A percentile compares a stretch with the other conserved stretches of the same genome.
Conservation (phyloP, 2,797 vertebrate genomes). For the Sylvilagus floridanus region DNA sequence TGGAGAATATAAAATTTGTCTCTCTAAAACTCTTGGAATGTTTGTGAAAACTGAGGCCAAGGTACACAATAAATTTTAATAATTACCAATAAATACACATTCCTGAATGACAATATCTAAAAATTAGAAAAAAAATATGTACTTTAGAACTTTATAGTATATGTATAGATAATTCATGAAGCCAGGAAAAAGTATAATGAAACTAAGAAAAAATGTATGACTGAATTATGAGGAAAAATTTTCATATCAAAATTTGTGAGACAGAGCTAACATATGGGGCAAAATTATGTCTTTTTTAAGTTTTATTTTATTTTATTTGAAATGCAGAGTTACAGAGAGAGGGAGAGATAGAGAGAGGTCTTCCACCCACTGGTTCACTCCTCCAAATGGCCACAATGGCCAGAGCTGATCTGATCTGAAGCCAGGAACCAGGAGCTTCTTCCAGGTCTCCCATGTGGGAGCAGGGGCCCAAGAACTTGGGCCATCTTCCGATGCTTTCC, state of each 20-base stretch:
- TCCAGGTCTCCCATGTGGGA: no score
- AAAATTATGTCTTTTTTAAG: neutral
- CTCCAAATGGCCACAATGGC: no score
- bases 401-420: no score
- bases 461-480: no score
- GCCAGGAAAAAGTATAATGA: slow-evolving; percentile 8
- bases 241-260: neutral
- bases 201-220: neutral
- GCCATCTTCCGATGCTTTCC: no score
- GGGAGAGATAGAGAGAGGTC: no score
- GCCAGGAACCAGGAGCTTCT: no score
- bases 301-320: no score
- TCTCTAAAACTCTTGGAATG: neutral
- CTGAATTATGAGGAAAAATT: neutral
- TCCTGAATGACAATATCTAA: neutral
- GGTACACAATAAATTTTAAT: neutral
- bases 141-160: neutral
- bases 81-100: neutral
- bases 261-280: neutral
- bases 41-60: neutral
- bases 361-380: no score
- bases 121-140: neutral
- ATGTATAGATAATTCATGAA: neutral
- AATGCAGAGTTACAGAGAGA: no score
- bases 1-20: slow-evolving; percentile 39